Evolutionary conservation across 2,797 vertebrate genomes (phyloP), one percentile per base, ranked within the genome.

Genomic region (Triplophysa yarkandensis): DNA sequence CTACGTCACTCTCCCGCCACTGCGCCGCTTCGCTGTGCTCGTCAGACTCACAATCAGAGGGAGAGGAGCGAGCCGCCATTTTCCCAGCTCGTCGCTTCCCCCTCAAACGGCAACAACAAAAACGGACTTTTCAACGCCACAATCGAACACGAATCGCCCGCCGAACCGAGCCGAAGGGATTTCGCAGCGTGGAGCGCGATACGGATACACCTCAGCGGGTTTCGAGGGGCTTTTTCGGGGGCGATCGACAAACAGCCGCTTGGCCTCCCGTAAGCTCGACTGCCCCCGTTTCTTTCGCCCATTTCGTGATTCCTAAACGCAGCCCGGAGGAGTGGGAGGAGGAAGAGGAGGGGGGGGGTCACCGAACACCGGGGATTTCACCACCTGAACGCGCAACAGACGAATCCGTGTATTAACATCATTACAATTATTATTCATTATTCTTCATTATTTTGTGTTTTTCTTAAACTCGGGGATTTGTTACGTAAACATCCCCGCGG

Each of bases 61-160:
- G 85, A 88, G 86, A 86, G 84, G 83, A 83, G 82, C 85, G 85
- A 82, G 92, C 90, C 92, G 92, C 92, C 92, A 93, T 93, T 92
- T 92, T 90, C 91, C 84, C 80, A 89, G 89, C 89, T 66, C 52
- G 85, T 83, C 74, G 80, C 85, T 85, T 74, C 82, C 80, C 82
- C 79, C 83, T 82, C 80, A 76, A 84, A 86, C 84, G 75, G 83
- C 86, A 80, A 84, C 83, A 79, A 83, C 78, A 83, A 76, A 57
- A 81, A 70, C 79, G 78, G 69, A 23, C 54, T 69, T 77, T 66
- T 64, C 68, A 21, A 27, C 50, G 30, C 30, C 21, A 16, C 36
- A 72, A 34, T 54, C 14, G 28, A 44, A 36, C 34, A 39, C 54
- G 43, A 63, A 73, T 27, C 7, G n/a, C n/a, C n/a, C n/a, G n/a